Base-by-base conservation (phyloP, 2,113 vertebrate genomes). In the Syngnathus scovelli region DNA sequence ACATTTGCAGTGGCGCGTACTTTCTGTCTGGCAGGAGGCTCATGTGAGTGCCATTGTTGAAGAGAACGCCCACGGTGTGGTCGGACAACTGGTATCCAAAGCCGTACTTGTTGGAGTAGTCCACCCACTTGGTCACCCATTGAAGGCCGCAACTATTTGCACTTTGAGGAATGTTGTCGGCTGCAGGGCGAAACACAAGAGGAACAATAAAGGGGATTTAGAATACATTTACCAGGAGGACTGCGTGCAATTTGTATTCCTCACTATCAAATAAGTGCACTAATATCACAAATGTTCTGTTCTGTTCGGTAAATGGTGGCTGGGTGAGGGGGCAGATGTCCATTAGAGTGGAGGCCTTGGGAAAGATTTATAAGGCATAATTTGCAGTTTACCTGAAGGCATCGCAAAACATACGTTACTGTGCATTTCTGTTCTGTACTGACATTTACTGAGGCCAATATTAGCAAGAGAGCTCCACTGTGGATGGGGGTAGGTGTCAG, bases 111-210 rank as follows among this genome's bases (percentile, higher is more conserved):
- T 99, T 99, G 43, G 97, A 99, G 74, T 99, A 99, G 87, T 99
- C 97, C 65, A 98, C 96, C 97, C 97, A 99, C 82, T 99, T 99
- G 67, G 96, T 98, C 85, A 98, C 96, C 97, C 97, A 99, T 64
- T 96, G 96, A 84, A 98, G 94, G 51, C 86, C 94, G 36, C 91
- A 82, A 80, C 89, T 89, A 66, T 92, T 81, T 67, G 93, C 92
- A 66, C 93, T 89, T 79, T 93, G 94, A 67, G 96, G 96, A 74
- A 95, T 92, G 77, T 87, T 83, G 21, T 94, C 93, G 4, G 92
- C 93, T 93, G 83, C 8, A 58, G 60, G 68, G 55, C 12, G 68
- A 55, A 68, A 68, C 51, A 71, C 59, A 23, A 27, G 12, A 60
- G 78, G 6, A 79, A 43, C 36, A 66, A 52, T 5, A 13, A 27